Conservation (phyloP, 2,113 vertebrate species). For the Thalassarche chlororhynchos region DNA sequence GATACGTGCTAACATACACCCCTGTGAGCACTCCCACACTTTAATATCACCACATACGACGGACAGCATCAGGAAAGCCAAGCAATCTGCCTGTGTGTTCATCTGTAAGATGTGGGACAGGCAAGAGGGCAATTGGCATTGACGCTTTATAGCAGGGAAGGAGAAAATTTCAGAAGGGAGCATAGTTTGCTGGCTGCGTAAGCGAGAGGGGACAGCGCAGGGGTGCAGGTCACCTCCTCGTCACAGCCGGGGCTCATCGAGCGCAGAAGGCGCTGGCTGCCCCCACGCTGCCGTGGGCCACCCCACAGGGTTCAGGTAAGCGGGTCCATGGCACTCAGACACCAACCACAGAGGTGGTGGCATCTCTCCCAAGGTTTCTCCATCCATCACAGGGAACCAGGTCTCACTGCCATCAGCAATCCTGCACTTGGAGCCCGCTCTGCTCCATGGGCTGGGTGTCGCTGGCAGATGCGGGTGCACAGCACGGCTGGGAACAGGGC, state of each 20-base stretch:
- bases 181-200: not conserved
- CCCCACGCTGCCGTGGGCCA: rapidly evolving
- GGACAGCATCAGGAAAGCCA: not conserved
- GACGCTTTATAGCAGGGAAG: not conserved
- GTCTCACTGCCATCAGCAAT: not conserved
- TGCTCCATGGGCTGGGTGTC: not conserved
- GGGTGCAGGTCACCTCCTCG: not conserved
- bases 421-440: rapidly evolving
- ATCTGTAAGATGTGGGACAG: not conserved
- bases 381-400: not conserved
- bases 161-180: not conserved
- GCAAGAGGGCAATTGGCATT: not conserved
- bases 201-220: not conserved
- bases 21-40: not conserved
- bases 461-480: rapidly evolving
- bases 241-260: rapidly evolving
- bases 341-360: rapidly evolving
- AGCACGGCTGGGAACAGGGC: not conserved
- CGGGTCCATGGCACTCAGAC: not conserved
- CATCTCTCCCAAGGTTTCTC: not conserved
- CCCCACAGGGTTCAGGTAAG: not conserved
- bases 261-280: rapidly evolving
- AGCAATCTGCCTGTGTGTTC: rapidly evolving
- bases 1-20: rapidly evolving
- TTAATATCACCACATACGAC: rapidly evolving